Evolutionary conservation across 2,888 invertebrate species (phyloP).

Genomic region (Chrysopilus asiliformis): DNA sequence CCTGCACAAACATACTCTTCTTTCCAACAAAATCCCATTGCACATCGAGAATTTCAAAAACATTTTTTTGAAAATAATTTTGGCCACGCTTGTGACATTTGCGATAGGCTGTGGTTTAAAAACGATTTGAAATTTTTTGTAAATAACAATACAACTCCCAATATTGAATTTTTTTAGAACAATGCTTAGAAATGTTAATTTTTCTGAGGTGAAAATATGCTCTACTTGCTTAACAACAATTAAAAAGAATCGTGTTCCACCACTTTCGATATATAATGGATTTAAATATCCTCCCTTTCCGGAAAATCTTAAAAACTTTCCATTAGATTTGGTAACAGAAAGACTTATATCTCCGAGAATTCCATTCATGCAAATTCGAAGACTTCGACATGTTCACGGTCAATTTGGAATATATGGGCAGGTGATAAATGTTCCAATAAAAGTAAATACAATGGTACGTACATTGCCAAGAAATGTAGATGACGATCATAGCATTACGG

Average conservation of each 20-base stretch:
- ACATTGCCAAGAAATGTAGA: conserved; percentile 17
- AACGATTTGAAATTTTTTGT: no score
- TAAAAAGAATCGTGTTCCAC: conserved; percentile 1
- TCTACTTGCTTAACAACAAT: no score
- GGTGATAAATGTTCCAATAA: conserved; percentile 21
- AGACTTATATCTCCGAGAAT: conserved; percentile 14
- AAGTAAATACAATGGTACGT: conserved; percentile 18
- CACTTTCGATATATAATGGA: conserved; percentile 5
- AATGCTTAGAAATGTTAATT: no score
- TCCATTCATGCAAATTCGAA: conserved; percentile 19
- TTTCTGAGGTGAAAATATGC: no score
- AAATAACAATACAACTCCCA: no score
- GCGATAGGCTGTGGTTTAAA: no score
- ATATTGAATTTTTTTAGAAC: no score
- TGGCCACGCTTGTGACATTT: no score
- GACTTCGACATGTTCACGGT: conserved; percentile 19
- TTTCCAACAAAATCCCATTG: no score
- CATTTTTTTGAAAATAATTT: no score
- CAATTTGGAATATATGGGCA: conserved; percentile 20
- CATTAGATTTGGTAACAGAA: conserved; percentile 17
- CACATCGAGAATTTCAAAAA: no score
- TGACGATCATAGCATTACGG: conserved; percentile 20
- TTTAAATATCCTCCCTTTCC: conserved; percentile 7
- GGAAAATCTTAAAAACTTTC: conserved; percentile 11
- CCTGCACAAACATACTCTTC: no score